These are phyloP conservation scores for Ostrea denselamellosa DNA, from an alignment of 1,140 invertebrate genomes.

Conservation along the genomic window DNA sequence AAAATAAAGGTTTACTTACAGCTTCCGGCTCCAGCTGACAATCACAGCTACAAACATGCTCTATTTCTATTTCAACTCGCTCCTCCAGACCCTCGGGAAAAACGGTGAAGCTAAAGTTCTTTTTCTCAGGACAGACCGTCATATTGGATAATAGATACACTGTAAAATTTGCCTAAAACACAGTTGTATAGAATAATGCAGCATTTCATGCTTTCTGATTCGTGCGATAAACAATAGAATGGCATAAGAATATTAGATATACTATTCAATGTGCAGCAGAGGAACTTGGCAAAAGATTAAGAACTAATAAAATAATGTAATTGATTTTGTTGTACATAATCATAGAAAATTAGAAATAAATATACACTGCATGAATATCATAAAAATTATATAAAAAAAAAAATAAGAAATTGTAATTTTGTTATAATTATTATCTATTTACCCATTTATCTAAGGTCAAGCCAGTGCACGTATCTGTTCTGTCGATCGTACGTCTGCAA, in stretches of 20 bases:
- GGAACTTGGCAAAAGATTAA: too few species aligned
- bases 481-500: neutral
- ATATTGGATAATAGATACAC: neutral
- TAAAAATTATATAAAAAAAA: too few species aligned
- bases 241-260: too few species aligned
- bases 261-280: too few species aligned
- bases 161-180: neutral
- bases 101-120: neutral
- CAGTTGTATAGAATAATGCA: too few species aligned
- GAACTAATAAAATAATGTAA: too few species aligned
- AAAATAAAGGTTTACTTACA: conserved; percentile 44
- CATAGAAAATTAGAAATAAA: neutral
- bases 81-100: conserved; percentile 92
- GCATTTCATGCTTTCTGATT: too few species aligned
- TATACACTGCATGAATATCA: neutral
- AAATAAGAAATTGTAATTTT: too few species aligned
- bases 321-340: too few species aligned
- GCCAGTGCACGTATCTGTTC: neutral
- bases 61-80: conserved; percentile 88
- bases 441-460: neutral
- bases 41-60: conserved; percentile 93
- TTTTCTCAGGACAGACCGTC: neutral
- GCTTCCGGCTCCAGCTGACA: conserved; percentile 80
- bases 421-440: neutral
- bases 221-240: too few species aligned